A percentile compares a stretch with the other conserved stretches of the same genome.
These are phyloP conservation scores for Ibidorhyncha struthersii DNA, from an alignment of 2,113 vertebrate genomes.

Conservation along the genomic window DNA sequence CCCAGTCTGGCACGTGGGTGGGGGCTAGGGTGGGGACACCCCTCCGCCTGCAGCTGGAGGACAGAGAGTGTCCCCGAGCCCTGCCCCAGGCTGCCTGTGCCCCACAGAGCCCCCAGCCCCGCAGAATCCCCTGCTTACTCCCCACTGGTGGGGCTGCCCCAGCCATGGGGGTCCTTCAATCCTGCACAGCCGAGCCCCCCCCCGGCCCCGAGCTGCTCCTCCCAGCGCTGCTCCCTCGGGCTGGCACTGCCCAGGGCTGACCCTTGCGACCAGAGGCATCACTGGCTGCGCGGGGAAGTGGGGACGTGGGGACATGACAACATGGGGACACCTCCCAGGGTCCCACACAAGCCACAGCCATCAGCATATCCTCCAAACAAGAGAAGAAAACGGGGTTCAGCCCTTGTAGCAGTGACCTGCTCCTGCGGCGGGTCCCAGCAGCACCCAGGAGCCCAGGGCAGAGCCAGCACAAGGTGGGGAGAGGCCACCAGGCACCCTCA, in stretches of 20 bases:
- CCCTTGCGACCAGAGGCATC: background rate
- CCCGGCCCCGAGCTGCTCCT: background rate
- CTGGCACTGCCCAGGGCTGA: background rate
- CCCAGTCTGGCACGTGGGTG: background rate
- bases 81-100: background rate
- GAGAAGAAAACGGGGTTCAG: background rate
- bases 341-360: background rate
- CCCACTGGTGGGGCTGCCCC: background rate
- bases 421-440: background rate
- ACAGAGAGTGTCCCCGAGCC: background rate
- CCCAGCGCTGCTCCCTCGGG: background rate
- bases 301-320: too few species aligned
- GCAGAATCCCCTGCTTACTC: background rate
- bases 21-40: background rate
- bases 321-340: background rate
- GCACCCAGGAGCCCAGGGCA: background rate
- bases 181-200: too few species aligned
- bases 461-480: background rate
- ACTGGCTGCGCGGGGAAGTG: too few species aligned
- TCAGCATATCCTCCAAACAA: background rate
- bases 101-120: background rate
- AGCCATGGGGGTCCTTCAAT: background rate
- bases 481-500: too few species aligned
- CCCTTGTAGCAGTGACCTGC: background rate
- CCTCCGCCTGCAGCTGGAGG: background rate